A percentile compares a stretch with the other conserved stretches of the same genome.
These are phyloP conservation scores for Andrena flavipes DNA, from an alignment of 2,888 invertebrate species.

Conservation along the genomic window DNA sequence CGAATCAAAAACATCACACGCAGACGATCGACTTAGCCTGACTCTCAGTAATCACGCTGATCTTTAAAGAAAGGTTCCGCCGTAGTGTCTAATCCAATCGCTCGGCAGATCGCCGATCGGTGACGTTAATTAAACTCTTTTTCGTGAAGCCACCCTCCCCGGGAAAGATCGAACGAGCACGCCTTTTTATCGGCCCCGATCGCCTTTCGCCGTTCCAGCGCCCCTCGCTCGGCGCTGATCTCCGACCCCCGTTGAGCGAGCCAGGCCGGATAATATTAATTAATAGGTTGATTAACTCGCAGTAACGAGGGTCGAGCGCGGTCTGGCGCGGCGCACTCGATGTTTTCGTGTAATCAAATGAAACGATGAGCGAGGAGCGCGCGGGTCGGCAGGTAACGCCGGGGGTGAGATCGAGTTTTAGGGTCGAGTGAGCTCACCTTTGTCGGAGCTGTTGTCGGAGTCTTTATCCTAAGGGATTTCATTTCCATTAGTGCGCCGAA, in stretches of 20 bases:
- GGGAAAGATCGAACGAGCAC: not conserved
- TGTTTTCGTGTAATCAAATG: conserved; percentile 76
- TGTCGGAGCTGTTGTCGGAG: conserved; percentile 57
- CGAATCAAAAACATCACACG: not conserved
- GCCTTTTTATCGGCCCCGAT: conserved; percentile 37
- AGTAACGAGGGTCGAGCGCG: conserved; percentile 44
- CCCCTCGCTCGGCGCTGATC: conserved; percentile 21
- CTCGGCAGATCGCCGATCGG: not conserved
- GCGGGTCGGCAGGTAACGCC: conserved; percentile 64
- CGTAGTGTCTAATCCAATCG: conserved; percentile 45
- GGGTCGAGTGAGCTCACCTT: conserved; percentile 70
- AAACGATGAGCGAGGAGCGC: conserved; percentile 63
- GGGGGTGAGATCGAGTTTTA: conserved; percentile 72
- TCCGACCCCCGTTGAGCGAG: conserved; percentile 11
- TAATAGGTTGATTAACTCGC: conserved; percentile 65
- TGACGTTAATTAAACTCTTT: conserved; percentile 35
- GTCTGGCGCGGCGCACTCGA: conserved; percentile 29
- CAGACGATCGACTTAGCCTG: not conserved
- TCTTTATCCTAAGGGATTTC: conserved; percentile 78
- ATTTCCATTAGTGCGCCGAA: conserved; percentile 78
- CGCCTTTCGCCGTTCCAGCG: not conserved
- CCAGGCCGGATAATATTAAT: conserved; percentile 63
- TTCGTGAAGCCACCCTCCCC: not conserved
- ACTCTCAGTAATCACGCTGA: conserved; percentile 15
- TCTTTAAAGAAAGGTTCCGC: conserved; percentile 10